A percentile compares a stretch with the other conserved stretches of the same genome.
Conservation (phyloP, 2,113 vertebrate genomes). For the Donacobius atricapilla region DNA sequence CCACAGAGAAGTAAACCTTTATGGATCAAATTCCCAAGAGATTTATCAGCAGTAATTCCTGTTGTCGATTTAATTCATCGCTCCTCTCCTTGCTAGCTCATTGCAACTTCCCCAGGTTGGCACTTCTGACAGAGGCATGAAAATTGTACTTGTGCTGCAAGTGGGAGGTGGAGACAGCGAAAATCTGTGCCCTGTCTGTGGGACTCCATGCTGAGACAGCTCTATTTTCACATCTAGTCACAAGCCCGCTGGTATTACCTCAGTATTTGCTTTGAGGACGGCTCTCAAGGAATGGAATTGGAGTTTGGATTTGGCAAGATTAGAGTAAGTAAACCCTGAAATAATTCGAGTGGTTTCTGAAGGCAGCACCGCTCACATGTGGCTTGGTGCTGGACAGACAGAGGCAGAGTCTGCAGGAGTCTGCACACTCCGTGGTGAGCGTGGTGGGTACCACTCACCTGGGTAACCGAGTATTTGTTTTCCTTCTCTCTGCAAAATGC, state of each 20-base stretch:
- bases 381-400: background rate
- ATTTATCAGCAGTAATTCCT: background rate
- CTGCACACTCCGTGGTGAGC: background rate
- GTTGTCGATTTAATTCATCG: background rate
- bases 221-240: slow-evolving; percentile 44
- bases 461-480: background rate
- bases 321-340: background rate
- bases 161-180: slow-evolving; percentile 63
- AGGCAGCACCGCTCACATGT: background rate
- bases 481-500: slow-evolving; percentile 5
- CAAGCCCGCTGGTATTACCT: background rate
- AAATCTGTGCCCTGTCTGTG: slow-evolving; percentile 63
- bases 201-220: slow-evolving; percentile 14
- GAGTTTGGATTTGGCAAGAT: background rate
- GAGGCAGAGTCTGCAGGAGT: background rate
- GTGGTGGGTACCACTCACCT: background rate
- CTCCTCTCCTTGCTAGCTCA: background rate
- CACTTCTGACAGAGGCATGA: slow-evolving; percentile 57
- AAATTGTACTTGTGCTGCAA: slow-evolving; percentile 45
- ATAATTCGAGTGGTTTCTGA: background rate
- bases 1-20: background rate
- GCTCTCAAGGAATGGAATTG: background rate
- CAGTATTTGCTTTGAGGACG: background rate
- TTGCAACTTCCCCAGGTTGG: slow-evolving; percentile 21
- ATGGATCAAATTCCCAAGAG: background rate